Evolutionary conservation across 1,140 invertebrate species (phyloP), one percentile per base, ranked within the genome.

Genomic region (Micrasema longulum): DNA sequence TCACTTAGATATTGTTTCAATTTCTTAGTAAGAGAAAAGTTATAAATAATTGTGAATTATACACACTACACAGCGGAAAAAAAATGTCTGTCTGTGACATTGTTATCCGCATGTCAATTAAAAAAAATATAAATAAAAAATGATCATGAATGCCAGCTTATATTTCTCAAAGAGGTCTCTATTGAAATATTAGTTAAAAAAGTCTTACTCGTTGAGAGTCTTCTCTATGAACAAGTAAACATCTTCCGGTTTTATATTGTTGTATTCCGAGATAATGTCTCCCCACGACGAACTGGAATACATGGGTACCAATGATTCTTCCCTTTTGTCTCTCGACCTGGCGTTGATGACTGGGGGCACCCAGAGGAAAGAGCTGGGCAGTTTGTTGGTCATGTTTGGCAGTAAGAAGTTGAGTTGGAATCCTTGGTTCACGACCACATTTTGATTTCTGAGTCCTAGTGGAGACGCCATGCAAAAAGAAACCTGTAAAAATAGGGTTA

Each of bases 341-440:
- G 53, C 82, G 12, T 76, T 71, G 22, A 83, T 84, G 0, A 80
- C 80, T 7, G 78, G 76, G 50, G 84, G 81, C 0, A 79, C 80
- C 9, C 76, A 76, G 12, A 84, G 70, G 16, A 84, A 80, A n/a
- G 83, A 80, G 0, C 78, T 14, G 1, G 84, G 83, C 60, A 84
- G 80, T 63, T 85, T 80, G 20, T 74, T 79, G 57, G 80, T 72
- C 14, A 81, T 82, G 80, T 81, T 83, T 0, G 84, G 84, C 6
- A 84, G 77, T 35, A 81, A 79, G 57, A 85, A 85, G 72, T 84
- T 85, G 2, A 80, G 78, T 77, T 85, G 84, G 45, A 84, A 77
- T 0, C 80, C 83, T 75, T 79, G 82, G 68, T 84, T 84, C 0
- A 84, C 14, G 11, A 43, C 67, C 5, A 74, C 38, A 79, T 80